Conservation (phyloP, 2,797 vertebrate genomes). For the Centroberyx gerrardi region DNA sequence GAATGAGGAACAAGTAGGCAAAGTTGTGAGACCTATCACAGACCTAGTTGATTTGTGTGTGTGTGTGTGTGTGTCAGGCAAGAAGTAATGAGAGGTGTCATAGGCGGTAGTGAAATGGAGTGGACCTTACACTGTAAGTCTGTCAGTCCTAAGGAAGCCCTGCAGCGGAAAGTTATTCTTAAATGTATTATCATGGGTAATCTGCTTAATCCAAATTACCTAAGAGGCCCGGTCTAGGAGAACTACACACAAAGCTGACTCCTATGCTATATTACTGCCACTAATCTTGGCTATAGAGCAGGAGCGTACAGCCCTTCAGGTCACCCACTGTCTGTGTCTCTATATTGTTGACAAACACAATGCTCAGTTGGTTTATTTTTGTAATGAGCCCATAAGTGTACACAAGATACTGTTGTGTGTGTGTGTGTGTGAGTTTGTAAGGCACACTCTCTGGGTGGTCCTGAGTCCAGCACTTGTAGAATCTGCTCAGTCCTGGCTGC, state of each 20-base stretch:
- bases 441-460: background rate
- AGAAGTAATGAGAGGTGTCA: slow-evolving; percentile 29
- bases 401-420: background rate
- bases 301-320: slow-evolving; percentile 42
- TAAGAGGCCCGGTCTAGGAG: slow-evolving; percentile 69
- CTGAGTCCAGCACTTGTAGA: background rate
- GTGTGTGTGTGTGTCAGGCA: slow-evolving; percentile 4
- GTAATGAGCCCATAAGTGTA: background rate
- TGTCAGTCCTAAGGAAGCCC: slow-evolving; percentile 61
- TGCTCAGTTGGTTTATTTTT: slow-evolving; percentile 22
- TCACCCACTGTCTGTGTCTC: slow-evolving; percentile 32
- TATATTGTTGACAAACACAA: slow-evolving; percentile 31
- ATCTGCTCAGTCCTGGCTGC: background rate
- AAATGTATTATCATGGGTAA: slow-evolving; percentile 84
- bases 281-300: slow-evolving; percentile 44
- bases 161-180: slow-evolving; percentile 79
- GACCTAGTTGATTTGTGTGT: background rate
- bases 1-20: background rate
- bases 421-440: background rate
- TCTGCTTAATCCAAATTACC: slow-evolving; percentile 82
- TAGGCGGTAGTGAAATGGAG: slow-evolving; percentile 40
- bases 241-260: slow-evolving; percentile 39
- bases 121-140: slow-evolving; percentile 56
- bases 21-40: background rate
- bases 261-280: slow-evolving; percentile 48